Conservation (phyloP, 92 coral and sea anemone species). For the Phenganax marumi region DNA sequence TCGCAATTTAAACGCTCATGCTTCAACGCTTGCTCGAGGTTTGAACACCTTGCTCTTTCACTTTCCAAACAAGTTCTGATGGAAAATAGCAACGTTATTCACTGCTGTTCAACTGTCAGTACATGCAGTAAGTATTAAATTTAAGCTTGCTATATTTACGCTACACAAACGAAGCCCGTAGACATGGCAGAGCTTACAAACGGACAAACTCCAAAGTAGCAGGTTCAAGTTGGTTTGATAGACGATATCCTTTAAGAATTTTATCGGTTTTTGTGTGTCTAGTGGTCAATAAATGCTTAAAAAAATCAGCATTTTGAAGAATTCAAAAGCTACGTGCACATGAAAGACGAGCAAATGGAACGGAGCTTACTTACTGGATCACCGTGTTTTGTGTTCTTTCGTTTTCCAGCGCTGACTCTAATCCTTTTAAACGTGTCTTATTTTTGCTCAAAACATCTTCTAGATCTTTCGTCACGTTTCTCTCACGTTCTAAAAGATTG, state of each 20-base stretch:
- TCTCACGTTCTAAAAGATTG: slow-evolving; percentile 69
- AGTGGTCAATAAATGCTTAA: too few relatives aligned
- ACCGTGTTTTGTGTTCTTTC: slow-evolving; percentile 75
- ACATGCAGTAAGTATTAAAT: background rate
- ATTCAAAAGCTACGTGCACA: background rate
- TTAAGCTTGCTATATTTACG: background rate
- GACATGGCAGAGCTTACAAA: too few relatives aligned
- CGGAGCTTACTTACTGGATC: slow-evolving; percentile 57
- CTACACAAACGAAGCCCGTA: too few relatives aligned
- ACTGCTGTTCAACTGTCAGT: background rate
- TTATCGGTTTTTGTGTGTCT: too few relatives aligned
- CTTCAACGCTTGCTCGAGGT: slow-evolving; percentile 81
- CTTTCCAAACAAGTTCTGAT: slow-evolving; percentile 87
- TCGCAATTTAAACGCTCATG: slow-evolving; percentile 82
- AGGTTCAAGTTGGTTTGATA: too few relatives aligned
- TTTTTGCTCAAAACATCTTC: slow-evolving; percentile 75
- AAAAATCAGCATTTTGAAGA: too few relatives aligned
- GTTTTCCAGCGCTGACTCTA: slow-evolving; percentile 74
- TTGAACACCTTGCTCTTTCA: slow-evolving; percentile 78
- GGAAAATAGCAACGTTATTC: background rate
- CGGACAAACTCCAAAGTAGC: too few relatives aligned
- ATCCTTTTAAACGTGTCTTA: slow-evolving; percentile 64
- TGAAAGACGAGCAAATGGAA: background rate
- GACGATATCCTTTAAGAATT: too few relatives aligned
- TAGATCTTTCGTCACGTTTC: slow-evolving; percentile 71